These are phyloP conservation scores for Mastomys coucha DNA, from an alignment of 2,113 vertebrate species.

Conservation along the genomic window DNA sequence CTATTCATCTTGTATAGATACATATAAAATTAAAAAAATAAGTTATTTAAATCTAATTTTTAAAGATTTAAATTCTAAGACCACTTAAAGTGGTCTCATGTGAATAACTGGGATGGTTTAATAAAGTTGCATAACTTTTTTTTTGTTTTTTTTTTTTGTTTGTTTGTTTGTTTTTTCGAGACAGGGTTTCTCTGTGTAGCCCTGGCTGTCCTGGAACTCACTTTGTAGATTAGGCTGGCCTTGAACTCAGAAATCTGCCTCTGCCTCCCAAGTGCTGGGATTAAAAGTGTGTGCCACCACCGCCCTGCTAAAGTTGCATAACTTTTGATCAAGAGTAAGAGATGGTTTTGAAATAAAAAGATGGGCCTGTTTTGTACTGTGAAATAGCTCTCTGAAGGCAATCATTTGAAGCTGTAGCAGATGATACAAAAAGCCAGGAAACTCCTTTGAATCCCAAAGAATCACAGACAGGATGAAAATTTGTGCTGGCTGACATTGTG, in stretches of 20 bases:
- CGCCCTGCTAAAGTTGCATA: too few species aligned
- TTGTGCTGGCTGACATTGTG: not conserved
- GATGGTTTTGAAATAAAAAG: not conserved
- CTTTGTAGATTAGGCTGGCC: too few species aligned
- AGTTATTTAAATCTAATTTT: not conserved
- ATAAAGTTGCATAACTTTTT: not conserved
- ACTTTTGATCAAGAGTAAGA: not conserved
- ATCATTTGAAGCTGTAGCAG: not conserved
- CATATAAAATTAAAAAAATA: conserved; percentile 7
- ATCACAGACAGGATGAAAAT: not conserved
- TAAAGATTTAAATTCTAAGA: conserved; percentile 24
- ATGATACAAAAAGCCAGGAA: not conserved
- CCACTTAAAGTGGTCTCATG: not conserved
- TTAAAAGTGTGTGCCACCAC: too few species aligned
- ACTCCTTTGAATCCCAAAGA: not conserved
- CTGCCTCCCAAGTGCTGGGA: too few species aligned
- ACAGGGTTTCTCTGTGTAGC: too few species aligned
- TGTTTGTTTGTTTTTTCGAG: too few species aligned
- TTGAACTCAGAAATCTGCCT: too few species aligned
- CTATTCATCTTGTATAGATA: not conserved
- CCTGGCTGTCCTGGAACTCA: too few species aligned
- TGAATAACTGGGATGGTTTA: not conserved
- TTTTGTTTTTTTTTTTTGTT: too few species aligned
- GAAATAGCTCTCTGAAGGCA: not conserved
- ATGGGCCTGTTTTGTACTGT: not conserved